Evolutionary conservation across 2,888 invertebrate species (phyloP).

Genomic region (Xestia xanthographa): DNA sequence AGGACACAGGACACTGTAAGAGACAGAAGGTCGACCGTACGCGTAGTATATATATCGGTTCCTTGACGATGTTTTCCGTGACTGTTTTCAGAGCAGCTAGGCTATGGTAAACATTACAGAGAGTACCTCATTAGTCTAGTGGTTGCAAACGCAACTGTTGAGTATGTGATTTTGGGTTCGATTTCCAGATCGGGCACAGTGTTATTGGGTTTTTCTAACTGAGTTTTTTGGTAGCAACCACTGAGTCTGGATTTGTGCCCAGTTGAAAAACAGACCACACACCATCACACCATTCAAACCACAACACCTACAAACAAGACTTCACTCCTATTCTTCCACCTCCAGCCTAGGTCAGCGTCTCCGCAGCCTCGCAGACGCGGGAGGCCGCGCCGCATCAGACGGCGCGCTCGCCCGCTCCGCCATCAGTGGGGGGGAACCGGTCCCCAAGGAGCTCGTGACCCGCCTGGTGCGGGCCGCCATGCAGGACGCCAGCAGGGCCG

Average conservation of each 20-base stretch:
- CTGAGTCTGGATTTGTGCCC: too few species aligned
- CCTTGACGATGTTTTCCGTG: neutral
- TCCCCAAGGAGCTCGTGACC: constrained; percentile 94
- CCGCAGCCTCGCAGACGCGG: constrained; percentile 93
- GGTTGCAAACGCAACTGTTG: too few species aligned
- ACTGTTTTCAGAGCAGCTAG: neutral
- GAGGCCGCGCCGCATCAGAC: constrained; percentile 91
- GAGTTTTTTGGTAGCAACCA: too few species aligned
- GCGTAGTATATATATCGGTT: neutral
- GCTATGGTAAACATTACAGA: neutral
- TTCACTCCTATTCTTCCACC: neutral
- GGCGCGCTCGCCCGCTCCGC: constrained; percentile 92
- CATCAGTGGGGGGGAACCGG: constrained; percentile 95
- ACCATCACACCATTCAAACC: too few species aligned
- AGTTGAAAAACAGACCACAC: too few species aligned
- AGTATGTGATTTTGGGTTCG: too few species aligned
- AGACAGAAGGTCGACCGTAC: neutral
- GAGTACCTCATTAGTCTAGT: neutral
- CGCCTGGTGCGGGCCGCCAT: constrained; percentile 94
- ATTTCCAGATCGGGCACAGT: too few species aligned
- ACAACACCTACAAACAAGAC: neutral
- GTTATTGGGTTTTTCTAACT: too few species aligned
- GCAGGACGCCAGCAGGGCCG: constrained; percentile 88
- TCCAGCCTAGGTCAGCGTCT: constrained; percentile 94
- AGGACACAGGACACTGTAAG: neutral